These are phyloP conservation scores for Steinernema khuongi DNA, from an alignment of 1,140 invertebrate species.

Conservation along the genomic window DNA sequence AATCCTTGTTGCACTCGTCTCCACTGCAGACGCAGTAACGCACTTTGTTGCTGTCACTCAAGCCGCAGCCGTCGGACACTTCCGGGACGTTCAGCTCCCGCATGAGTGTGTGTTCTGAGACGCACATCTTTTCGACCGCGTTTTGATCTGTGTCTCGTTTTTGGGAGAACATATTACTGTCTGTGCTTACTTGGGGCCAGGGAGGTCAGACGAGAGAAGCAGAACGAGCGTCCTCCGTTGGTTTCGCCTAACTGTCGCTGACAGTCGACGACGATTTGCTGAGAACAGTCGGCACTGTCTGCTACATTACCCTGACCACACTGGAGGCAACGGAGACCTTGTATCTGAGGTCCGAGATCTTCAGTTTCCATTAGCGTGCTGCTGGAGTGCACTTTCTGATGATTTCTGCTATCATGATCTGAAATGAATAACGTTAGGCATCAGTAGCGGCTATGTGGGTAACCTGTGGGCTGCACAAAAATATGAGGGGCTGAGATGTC, in stretches of 20 bases:
- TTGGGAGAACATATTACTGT: background rate
- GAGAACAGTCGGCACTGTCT: constrained; percentile 23
- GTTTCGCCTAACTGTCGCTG: background rate
- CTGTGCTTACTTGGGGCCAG: constrained; percentile 30
- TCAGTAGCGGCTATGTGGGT: background rate
- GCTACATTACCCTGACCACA: constrained; percentile 24
- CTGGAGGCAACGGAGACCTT: constrained; percentile 25
- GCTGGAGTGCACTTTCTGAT: background rate
- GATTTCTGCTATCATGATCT: background rate
- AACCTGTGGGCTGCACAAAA: background rate
- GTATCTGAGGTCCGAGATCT: background rate
- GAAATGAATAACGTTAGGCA: background rate
- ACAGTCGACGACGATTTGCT: constrained; percentile 17
- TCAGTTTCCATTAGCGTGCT: constrained; percentile 1
- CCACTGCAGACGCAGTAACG: constrained; percentile 42
- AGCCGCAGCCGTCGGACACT: constrained; percentile 31
- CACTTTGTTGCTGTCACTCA: constrained; percentile 24
- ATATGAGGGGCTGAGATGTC: constrained; percentile 5
- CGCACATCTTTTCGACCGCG: constrained; percentile 48
- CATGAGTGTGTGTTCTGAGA: constrained; percentile 32
- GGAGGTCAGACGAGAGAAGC: constrained; percentile 46
- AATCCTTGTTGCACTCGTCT: constrained; percentile 39
- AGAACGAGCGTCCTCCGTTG: constrained; percentile 26
- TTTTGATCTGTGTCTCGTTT: constrained; percentile 31
- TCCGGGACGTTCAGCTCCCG: constrained; percentile 33